A percentile compares a stretch with the other conserved stretches of the same genome.
Evolutionary conservation across 1,140 invertebrate species (phyloP).

Genomic region (Melitaea cinxia): DNA sequence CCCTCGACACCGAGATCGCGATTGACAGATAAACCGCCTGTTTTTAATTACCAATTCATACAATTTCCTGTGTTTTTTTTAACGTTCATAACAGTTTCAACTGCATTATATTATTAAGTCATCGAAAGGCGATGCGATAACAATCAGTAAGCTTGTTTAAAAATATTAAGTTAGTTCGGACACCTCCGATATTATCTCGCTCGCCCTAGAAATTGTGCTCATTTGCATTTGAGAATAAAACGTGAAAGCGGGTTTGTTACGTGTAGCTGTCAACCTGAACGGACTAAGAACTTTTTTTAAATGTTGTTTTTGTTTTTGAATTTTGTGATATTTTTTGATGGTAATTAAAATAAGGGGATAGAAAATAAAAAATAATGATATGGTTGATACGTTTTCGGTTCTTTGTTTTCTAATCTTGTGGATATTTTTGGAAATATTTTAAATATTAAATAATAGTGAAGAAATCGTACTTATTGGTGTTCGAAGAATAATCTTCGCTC

Average conservation of each 20-base stretch:
- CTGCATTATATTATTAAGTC: slow-evolving; percentile 26
- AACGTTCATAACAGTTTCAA: slow-evolving; percentile 11
- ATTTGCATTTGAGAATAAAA: slow-evolving; percentile 22
- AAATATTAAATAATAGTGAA: too few relatives aligned
- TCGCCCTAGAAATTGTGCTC: slow-evolving; percentile 28
- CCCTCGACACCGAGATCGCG: background rate
- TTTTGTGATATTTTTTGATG: background rate
- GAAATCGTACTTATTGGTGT: too few relatives aligned
- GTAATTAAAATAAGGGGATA: background rate
- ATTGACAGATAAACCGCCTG: background rate
- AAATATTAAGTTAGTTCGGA: slow-evolving; percentile 17
- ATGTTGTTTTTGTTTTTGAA: background rate
- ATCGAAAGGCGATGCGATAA: slow-evolving; percentile 26
- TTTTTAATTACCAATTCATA: slow-evolving; percentile 10
- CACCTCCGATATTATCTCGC: slow-evolving; percentile 22
- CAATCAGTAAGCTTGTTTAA: slow-evolving; percentile 24
- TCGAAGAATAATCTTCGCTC: too few relatives aligned
- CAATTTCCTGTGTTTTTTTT: slow-evolving; percentile 3
- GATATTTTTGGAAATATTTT: too few relatives aligned
- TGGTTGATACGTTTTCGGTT: too few relatives aligned
- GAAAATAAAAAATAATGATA: too few relatives aligned
- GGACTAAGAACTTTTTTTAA: too few relatives aligned
- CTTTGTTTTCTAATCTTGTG: too few relatives aligned
- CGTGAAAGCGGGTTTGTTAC: slow-evolving; percentile 12
- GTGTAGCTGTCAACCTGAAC: slow-evolving; percentile 12